Evolutionary conservation across 2,113 vertebrate species (phyloP).

Genomic region (Notechis scutatus): DNA sequence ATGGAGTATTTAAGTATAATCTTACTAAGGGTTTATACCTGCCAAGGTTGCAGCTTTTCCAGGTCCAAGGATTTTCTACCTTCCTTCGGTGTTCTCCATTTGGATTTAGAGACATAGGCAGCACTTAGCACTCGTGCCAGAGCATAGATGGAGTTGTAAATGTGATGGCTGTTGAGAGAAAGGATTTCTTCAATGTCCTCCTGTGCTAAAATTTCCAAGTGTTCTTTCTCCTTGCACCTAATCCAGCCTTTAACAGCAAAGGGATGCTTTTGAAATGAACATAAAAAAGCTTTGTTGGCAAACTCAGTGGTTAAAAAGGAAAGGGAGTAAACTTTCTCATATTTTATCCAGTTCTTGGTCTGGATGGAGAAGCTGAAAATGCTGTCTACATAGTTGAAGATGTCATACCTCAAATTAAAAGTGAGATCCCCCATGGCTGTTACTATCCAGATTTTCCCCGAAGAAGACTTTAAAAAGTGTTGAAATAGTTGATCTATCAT

Average conservation of each 20-base stretch:
- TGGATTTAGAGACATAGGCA: background rate
- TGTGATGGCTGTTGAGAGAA: background rate
- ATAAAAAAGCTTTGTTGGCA: background rate
- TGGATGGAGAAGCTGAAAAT: background rate
- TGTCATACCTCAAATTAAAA: background rate
- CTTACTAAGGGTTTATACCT: background rate
- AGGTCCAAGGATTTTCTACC: background rate
- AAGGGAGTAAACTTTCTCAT: background rate
- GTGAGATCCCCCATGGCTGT: background rate
- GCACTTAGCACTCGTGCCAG: background rate
- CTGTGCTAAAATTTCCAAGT: background rate
- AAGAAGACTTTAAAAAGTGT: background rate
- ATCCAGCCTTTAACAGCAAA: background rate
- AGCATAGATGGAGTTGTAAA: background rate
- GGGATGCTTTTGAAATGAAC: background rate
- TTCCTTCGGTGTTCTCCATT: background rate
- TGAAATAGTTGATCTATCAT: background rate
- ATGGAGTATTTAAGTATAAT: no score
- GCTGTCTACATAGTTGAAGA: background rate
- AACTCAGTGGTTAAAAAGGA: background rate
- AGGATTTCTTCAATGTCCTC: background rate
- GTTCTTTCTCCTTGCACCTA: background rate
- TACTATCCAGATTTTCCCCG: background rate
- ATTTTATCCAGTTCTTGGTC: background rate
- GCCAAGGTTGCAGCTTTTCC: background rate